Base-by-base conservation (phyloP, 1,140 invertebrate species). In the Achroia grisella region DNA sequence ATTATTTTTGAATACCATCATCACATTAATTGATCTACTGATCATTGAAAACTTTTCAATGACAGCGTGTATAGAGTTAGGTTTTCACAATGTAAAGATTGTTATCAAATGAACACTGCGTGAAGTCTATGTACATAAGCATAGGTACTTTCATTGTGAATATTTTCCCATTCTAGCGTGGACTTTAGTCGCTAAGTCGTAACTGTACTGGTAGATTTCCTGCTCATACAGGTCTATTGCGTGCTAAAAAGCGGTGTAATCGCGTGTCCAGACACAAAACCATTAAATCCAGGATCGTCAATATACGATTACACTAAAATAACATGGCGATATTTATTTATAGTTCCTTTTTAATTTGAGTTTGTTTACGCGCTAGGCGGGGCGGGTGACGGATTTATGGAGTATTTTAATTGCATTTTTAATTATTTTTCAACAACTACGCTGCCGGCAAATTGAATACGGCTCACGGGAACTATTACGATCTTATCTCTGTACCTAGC, bases 401-500 rank as follows among this genome's bases (percentile, higher is more conserved):
- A 39, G 43, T 29, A 51, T 70, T 77, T 71, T 82, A 79, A 82
- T 82, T 82, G 67, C 70, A 56, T 82, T 82, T 79, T 76, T 78
- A 79, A 82, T 82, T 79, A 76, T 79, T 78, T 79, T 67, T 63
- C 56, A 62, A 62, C 69, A 66, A 75, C 65, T 62, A 60, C 63
- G 56, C 62, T 69, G 60, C 49, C 61, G 65, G 67, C 64, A 75
- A 82, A 82, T 82, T 76, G 71, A 82, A 79, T 65, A 69, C 52
- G 53, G 29, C 42, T 47, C 49, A 53, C 47, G 52, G 55, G 47
- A 45, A 46, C 23, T 49, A 41, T 55, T 47, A 37, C 39, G 46
- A 52, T 61, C 58, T 69, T 52, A 52, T 57, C 54, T 49, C 5
- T 10, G 28, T 28, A 13, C 10, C 31, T 49, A 48, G 36, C 48